A percentile compares a stretch with the other conserved stretches of the same genome.
phyloP scores from a whole-genome alignment of 2,888 invertebrate species.

The Napeogenes sylphis region DNA sequence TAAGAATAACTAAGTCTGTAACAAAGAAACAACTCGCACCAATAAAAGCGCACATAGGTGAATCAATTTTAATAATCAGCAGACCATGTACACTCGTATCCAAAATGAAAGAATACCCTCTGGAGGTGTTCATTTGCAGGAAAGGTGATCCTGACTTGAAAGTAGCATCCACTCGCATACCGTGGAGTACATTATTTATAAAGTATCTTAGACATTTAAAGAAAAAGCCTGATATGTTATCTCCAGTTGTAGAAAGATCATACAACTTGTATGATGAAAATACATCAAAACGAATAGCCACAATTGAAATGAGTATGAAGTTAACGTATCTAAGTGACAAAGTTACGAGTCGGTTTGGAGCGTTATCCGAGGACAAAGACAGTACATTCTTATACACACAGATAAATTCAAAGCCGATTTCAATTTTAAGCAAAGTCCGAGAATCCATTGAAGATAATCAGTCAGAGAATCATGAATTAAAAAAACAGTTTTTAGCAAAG shows the following conservation, averaged over 20 bases:
- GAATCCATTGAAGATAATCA: neutral
- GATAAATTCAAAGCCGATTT: constrained; percentile 2
- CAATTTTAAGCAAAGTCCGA: constrained; percentile 7
- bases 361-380: constrained; percentile 7
- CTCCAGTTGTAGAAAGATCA: constrained; percentile 38
- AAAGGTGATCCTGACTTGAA: constrained; percentile 38
- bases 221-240: constrained; percentile 28
- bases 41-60: constrained; percentile 35
- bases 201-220: constrained; percentile 46
- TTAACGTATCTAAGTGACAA: constrained; percentile 45
- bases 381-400: constrained; percentile 11
- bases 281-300: constrained; percentile 52
- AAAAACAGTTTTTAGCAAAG: neutral
- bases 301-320: constrained; percentile 49
- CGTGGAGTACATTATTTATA: constrained; percentile 49
- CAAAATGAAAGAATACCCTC: constrained; percentile 53
- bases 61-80: constrained; percentile 44
- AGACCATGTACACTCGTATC: constrained; percentile 41
- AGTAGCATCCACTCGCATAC: constrained; percentile 49
- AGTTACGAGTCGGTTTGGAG: constrained; percentile 27
- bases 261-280: constrained; percentile 53
- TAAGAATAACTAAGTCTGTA: constrained; percentile 28
- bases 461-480: neutral
- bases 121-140: constrained; percentile 52
- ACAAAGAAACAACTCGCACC: constrained; percentile 28